Conservation (phyloP, 2,113 vertebrate species). For the Lasiurus cinereus region DNA sequence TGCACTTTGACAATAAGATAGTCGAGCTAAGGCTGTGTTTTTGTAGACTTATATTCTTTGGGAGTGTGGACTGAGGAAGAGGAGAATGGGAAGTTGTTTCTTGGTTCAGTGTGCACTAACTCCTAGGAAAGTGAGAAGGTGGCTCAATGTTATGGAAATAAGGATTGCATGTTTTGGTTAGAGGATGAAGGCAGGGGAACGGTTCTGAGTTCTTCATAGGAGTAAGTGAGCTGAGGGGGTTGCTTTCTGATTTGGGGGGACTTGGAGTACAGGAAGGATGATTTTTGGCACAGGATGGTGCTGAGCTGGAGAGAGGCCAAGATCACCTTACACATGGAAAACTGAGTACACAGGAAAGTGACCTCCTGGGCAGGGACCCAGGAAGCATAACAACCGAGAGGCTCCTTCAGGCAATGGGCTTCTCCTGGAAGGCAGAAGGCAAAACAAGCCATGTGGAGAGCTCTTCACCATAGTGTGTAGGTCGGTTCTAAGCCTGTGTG, state of each 20-base stretch:
- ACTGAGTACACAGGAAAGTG: neutral
- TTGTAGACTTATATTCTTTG: neutral
- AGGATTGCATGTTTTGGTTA: neutral
- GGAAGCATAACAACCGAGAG: neutral
- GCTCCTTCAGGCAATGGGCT: neutral
- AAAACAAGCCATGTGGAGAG: neutral
- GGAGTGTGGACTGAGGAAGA: neutral
- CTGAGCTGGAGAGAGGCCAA: neutral
- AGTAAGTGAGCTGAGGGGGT: neutral
- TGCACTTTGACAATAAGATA: slow-evolving; percentile 24
- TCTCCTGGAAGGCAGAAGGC: slow-evolving; percentile 11
- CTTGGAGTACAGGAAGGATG: neutral
- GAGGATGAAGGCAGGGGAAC: neutral
- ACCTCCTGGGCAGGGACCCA: neutral
- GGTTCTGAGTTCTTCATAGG: neutral
- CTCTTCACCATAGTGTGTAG: neutral
- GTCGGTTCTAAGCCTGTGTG: neutral
- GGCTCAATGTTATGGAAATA: neutral
- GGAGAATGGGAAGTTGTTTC: neutral
- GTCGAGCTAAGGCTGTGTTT: slow-evolving; percentile 22
- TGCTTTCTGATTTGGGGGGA: neutral
- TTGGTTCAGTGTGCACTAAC: neutral
- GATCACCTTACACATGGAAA: neutral
- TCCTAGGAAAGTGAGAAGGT: neutral
- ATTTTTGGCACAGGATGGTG: neutral